Conservation (phyloP, 2,888 invertebrate genomes). For the Halictus ligatus region DNA sequence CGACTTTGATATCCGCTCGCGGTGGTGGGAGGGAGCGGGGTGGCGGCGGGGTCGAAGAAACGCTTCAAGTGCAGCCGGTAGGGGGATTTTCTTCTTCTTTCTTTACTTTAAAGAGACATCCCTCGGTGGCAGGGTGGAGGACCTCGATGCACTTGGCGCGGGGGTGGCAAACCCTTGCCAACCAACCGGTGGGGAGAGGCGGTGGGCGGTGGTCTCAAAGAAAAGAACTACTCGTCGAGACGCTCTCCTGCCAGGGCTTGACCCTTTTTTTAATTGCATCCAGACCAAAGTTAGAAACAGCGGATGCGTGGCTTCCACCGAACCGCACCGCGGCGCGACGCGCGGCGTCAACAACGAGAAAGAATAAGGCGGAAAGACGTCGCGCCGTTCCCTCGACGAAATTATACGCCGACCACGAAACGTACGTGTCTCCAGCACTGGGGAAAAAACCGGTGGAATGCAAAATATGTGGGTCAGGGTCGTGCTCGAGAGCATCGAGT, state of each 20-base stretch:
- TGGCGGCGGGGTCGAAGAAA: neutral
- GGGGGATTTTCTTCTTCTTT: constrained; percentile 14
- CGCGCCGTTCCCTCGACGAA: constrained; percentile 15
- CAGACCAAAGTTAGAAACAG: constrained; percentile 67
- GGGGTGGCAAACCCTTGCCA: constrained; percentile 46
- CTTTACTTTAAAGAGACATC: constrained; percentile 57
- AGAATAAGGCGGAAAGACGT: constrained; percentile 25
- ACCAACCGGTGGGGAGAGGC: constrained; percentile 36
- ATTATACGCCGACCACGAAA: constrained; percentile 43
- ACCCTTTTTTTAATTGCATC: constrained; percentile 79
- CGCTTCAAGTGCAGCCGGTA: constrained; percentile 50
- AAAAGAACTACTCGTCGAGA: constrained; percentile 68
- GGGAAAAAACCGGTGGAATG: constrained; percentile 38
- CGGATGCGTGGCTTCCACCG: constrained; percentile 24
- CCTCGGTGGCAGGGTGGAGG: constrained; percentile 58
- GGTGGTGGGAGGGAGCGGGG: constrained; percentile 14
- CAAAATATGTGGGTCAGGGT: constrained; percentile 63
- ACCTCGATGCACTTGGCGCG: constrained; percentile 53
- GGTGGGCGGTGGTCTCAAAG: constrained; percentile 57
- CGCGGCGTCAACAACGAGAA: neutral
- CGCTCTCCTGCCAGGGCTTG: constrained; percentile 71
- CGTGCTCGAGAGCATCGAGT: constrained; percentile 48
- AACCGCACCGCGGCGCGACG: neutral
- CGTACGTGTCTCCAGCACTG: constrained; percentile 37
- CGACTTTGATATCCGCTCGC: constrained; percentile 42